These are phyloP conservation scores for Parapsyche elsis DNA, from an alignment of 1,140 invertebrate species.

Conservation along the genomic window DNA sequence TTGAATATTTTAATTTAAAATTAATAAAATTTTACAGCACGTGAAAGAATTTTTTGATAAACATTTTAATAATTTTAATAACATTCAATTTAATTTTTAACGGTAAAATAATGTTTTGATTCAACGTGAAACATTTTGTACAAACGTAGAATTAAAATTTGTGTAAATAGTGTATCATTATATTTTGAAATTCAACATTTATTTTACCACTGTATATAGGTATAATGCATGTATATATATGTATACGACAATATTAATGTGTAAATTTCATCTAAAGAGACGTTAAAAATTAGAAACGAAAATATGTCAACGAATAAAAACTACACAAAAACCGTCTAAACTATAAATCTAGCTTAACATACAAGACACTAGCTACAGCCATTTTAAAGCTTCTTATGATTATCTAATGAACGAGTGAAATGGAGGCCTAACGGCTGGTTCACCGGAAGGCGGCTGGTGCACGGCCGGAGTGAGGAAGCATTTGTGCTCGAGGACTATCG, in stretches of 20 bases:
- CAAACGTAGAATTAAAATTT: constrained; percentile 4
- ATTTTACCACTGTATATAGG: constrained; percentile 12
- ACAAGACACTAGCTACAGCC: constrained; percentile 57
- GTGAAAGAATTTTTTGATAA: too few relatives aligned
- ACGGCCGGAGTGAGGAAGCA: constrained; percentile 16
- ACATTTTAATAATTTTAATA: not conserved
- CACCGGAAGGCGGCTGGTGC: not conserved
- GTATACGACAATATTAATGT: constrained; percentile 15
- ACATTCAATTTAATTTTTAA: not conserved
- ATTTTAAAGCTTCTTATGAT: constrained; percentile 56
- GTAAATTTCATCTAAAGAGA: constrained; percentile 53
- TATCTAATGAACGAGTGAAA: constrained; percentile 54
- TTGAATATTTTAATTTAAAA: not conserved
- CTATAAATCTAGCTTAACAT: constrained; percentile 54
- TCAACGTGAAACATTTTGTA: not conserved
- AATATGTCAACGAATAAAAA: constrained; percentile 7
- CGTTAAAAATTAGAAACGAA: constrained; percentile 20
- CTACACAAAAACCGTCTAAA: constrained; percentile 51
- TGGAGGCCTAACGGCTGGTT: constrained; percentile 27
- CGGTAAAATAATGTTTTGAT: not conserved
- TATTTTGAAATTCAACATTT: not conserved
- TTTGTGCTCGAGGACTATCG: not conserved
- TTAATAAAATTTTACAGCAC: too few relatives aligned
- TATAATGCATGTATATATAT: not conserved
- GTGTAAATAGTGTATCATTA: constrained; percentile 26